These are phyloP conservation scores for Daboia siamensis DNA, from an alignment of 2,113 vertebrate species.

Conservation along the genomic window DNA sequence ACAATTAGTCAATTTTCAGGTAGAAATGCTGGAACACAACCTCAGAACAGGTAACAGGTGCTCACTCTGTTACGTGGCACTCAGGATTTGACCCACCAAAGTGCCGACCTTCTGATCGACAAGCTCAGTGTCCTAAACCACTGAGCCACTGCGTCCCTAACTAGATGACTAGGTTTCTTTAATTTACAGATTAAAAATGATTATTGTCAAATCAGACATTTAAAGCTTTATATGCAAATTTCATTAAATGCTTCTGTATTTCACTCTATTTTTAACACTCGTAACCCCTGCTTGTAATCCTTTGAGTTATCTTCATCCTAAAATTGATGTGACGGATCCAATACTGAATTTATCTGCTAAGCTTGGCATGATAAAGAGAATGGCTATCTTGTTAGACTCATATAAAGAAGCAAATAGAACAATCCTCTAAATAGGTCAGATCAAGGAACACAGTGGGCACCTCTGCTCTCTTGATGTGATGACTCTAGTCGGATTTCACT, in stretches of 20 bases:
- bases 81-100: no score
- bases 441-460: neutral
- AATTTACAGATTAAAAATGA: neutral
- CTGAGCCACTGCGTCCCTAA: no score
- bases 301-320: constrained; percentile 6
- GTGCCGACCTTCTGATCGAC: no score
- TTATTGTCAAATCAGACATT: constrained; percentile 10
- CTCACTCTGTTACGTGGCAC: no score
- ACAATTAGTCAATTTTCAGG: neutral
- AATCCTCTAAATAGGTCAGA: neutral
- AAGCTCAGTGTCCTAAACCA: no score
- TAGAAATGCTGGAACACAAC: neutral
- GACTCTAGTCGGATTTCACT: neutral
- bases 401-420: neutral
- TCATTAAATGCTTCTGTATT: constrained; percentile 11
- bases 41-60: neutral
- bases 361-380: neutral
- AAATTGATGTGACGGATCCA: neutral
- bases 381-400: neutral
- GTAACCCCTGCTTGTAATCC: neutral
- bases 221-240: neutral
- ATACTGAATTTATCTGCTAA: neutral
- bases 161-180: neutral
- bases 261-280: neutral
- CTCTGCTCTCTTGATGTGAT: neutral